Evolutionary conservation across 2,113 vertebrate genomes (phyloP).

Genomic region (Hucho hucho): DNA sequence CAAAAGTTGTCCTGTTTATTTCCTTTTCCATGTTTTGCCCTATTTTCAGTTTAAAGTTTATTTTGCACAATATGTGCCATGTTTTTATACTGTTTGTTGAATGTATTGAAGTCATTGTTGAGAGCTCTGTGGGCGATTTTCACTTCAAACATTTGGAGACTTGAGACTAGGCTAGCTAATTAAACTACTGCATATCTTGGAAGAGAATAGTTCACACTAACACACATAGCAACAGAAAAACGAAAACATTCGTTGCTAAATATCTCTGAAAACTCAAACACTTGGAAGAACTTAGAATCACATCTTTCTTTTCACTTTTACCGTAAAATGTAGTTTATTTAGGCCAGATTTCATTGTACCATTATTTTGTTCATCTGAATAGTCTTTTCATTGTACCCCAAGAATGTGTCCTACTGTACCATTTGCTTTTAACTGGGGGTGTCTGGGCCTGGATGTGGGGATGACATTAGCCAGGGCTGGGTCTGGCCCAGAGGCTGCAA

Average conservation of each 20-base stretch:
- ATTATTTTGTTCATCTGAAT: constrained; percentile 24
- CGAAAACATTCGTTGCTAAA: no score
- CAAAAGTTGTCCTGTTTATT: background rate
- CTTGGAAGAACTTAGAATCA: background rate
- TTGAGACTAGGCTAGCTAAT: background rate
- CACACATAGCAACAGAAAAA: no score
- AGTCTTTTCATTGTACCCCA: background rate
- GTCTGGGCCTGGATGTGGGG: constrained; percentile 35
- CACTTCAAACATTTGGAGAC: background rate
- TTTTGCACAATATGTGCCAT: background rate
- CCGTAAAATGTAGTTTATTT: no score
- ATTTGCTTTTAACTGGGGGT: constrained; percentile 2
- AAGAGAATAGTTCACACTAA: no score
- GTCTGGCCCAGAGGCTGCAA: background rate
- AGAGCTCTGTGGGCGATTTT: background rate
- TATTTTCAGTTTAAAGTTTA: background rate
- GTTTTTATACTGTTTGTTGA: background rate
- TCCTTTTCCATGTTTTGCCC: background rate
- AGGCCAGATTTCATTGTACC: constrained; percentile 4
- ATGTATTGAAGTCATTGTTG: background rate
- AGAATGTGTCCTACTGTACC: no score
- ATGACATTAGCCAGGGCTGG: constrained; percentile 55
- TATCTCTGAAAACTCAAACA: no score
- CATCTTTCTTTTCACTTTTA: no score
- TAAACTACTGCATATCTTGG: background rate